Evolutionary conservation across 2,888 invertebrate genomes (phyloP).

Genomic region (Eulithis testata): DNA sequence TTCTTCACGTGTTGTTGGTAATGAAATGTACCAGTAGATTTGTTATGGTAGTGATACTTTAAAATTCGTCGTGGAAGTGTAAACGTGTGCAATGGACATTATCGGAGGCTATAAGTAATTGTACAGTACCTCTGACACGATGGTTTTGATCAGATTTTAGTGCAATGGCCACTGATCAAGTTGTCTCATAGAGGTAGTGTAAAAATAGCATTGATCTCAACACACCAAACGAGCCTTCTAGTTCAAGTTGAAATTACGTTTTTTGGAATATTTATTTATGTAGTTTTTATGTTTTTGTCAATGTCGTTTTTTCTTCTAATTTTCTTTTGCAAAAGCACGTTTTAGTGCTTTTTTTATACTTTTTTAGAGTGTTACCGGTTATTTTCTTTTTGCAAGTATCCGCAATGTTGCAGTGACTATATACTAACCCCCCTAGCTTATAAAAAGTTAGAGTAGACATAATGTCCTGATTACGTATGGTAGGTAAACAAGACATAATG

Average conservation of each 20-base stretch:
- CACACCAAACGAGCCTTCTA: conserved; percentile 58
- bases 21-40: no score
- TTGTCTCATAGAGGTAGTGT: conserved; percentile 30
- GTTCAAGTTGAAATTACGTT: conserved; percentile 31
- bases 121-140: conserved; percentile 15
- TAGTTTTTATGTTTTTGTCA: conserved; percentile 14
- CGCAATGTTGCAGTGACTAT: conserved; percentile 12
- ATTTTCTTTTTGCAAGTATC: conserved; percentile 16
- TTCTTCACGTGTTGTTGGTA: no score
- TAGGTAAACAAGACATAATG: no score
- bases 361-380: conserved; percentile 34
- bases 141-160: background rate
- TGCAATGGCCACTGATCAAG: background rate
- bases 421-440: no score
- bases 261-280: conserved; percentile 12
- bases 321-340: conserved; percentile 52
- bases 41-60: background rate
- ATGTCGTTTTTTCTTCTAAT: conserved; percentile 13
- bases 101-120: conserved; percentile 21
- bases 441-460: no score
- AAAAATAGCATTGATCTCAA: conserved; percentile 60
- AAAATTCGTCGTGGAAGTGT: conserved; percentile 13
- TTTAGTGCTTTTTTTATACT: conserved; percentile 57
- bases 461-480: no score
- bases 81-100: conserved; percentile 28